These are phyloP conservation scores for Chaetorhynchus papuensis DNA, from an alignment of 2,113 vertebrate genomes.

Conservation along the genomic window DNA sequence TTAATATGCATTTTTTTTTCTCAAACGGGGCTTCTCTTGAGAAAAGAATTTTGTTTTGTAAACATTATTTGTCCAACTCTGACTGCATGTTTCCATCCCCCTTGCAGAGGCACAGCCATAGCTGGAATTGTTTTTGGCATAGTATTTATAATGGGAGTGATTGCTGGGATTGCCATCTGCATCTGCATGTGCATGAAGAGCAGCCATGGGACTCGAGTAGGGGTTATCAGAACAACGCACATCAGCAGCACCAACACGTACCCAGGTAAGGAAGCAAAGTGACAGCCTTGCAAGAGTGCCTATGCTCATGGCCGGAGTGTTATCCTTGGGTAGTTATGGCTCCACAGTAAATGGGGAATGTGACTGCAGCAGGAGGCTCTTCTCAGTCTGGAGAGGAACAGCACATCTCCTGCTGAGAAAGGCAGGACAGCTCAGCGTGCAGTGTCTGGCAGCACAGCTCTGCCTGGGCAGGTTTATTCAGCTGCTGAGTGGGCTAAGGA, in stretches of 20 bases:
- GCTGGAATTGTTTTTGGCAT: slow-evolving; percentile 91
- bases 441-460: background rate
- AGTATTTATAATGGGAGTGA: slow-evolving; percentile 89
- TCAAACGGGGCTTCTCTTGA: background rate
- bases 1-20: background rate
- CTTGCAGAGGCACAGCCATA: slow-evolving; percentile 85
- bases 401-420: background rate
- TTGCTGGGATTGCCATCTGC: slow-evolving; percentile 85
- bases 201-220: slow-evolving; percentile 77
- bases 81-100: background rate
- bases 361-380: background rate
- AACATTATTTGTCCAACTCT: background rate
- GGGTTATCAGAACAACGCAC: slow-evolving; percentile 76
- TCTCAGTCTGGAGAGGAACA: accelerated
- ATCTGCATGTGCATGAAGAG: slow-evolving; percentile 92
- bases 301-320: background rate
- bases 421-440: accelerated
- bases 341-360: background rate
- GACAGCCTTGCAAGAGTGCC: background rate
- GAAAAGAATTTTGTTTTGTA: background rate
- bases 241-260: slow-evolving; percentile 81
- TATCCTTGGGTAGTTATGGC: background rate
- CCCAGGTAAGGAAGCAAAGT: slow-evolving; percentile 68
- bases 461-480: background rate
- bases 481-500: background rate